Conservation (phyloP, 1,140 invertebrate species). For the Teleogryllus occipitalis region DNA sequence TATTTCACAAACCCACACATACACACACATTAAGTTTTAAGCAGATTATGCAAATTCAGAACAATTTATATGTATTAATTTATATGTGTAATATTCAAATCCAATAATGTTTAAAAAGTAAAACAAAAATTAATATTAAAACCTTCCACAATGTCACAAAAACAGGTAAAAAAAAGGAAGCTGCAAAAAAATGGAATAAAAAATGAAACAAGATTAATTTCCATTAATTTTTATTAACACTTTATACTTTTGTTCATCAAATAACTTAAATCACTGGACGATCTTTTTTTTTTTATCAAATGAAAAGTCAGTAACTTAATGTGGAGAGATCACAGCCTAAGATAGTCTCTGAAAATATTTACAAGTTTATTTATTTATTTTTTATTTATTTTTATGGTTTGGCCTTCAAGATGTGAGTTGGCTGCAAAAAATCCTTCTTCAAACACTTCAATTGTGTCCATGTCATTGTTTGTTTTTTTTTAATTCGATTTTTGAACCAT, state of each 20-base stretch:
- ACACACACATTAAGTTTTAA: no score
- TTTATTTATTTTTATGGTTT: not conserved
- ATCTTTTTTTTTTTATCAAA: slow-evolving; percentile 26
- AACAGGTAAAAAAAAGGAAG: no score
- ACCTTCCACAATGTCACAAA: no score
- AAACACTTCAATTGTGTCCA: slow-evolving; percentile 19
- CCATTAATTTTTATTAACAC: slow-evolving; percentile 26
- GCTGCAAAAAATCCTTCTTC: slow-evolving; percentile 25
- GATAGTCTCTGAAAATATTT: slow-evolving; percentile 29
- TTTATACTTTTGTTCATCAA: slow-evolving; percentile 27
- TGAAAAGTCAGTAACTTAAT: slow-evolving; percentile 29
- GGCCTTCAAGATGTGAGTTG: slow-evolving; percentile 24
- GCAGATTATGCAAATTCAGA: no score
- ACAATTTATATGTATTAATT: no score
- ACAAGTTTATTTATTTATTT: slow-evolving; percentile 22
- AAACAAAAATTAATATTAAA: no score
- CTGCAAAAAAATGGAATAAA: not conserved
- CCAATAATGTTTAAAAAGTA: no score
- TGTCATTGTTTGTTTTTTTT: slow-evolving; percentile 14
- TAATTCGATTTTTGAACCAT: slow-evolving; percentile 11
- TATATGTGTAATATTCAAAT: no score
- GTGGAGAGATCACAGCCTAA: slow-evolving; percentile 28
- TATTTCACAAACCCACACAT: no score
- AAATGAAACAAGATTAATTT: slow-evolving; percentile 19
- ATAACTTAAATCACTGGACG: slow-evolving; percentile 34